Evolutionary conservation across 2,113 vertebrate genomes (phyloP), one percentile per base, ranked within the genome.

Genomic region (Phasianus colchicus): DNA sequence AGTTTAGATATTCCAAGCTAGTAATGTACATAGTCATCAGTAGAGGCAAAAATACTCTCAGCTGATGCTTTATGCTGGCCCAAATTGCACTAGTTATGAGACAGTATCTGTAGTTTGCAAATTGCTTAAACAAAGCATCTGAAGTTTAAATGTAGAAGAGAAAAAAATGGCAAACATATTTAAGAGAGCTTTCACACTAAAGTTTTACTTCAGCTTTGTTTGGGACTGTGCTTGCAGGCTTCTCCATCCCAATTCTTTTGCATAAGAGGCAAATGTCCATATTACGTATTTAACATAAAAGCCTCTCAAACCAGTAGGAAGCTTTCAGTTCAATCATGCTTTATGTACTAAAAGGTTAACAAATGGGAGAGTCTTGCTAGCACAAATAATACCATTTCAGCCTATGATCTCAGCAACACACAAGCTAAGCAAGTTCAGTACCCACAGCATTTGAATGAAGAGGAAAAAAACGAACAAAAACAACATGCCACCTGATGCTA

Each of bases 271-370:
- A 95, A 94, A 92, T 43, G 73, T 64, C 69, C 66, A 57, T 76
- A 86, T 82, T 69, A 18, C 38, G 52, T 89, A 83, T 93, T 92
- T 96, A 96, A 93, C 76, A 86, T 64, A 92, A 95, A 95, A 95
- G 72, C 42, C 72, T 93, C 96, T 95, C 86, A 95, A 95, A 95
- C 60, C 94, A 96, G 95, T 91, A 88, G 70, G 76, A 97, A 95
- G 75, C 88, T 92, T 81, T 92, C 87, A 84, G 78, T 86, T 97
- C 78, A 96, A 52, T 95, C 96, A 95, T 84, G 94, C 77, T 97
- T 96, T 94, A 94, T 93, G 58, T 52, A 95, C 67, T 86, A 78
- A 79, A 94, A 92, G 86, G 81, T 93, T 95, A 95, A 95, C 78
- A 77, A 92, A 95, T n/a, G 3, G 61, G 66, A 91, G 83, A 92